Evolutionary conservation across 1,140 invertebrate species (phyloP), one percentile per base, ranked within the genome.

Genomic region (Temnothorax curvispinosus): DNA sequence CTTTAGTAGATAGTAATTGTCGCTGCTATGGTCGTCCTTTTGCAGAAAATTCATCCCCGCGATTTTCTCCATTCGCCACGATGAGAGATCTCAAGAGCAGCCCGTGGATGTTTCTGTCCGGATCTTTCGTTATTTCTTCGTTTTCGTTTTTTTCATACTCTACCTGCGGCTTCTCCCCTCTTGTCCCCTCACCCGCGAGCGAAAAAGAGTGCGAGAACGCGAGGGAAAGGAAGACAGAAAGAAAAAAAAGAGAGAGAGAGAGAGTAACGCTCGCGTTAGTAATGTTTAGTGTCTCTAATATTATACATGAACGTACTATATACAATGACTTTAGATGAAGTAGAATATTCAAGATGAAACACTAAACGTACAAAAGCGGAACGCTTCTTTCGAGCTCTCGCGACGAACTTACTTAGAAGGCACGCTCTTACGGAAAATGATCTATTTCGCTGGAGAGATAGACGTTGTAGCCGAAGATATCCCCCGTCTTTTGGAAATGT

Each of bases 271-370:
- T 87, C 65, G 64, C 86, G 27, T 47, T 41, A 75, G 88, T 88
- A 90, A 87, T 50, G 81, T 64, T 90, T 90, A 90, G 76, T 77
- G 62, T 90, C 71, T 90, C 87, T 72, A 75, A 72, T 90, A 90
- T 76, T 90, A 82, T 88, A 71, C 50, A 35, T 18, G 38, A 84
- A 67, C 75, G 67, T 88, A 84, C 69, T 88, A 84, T 76, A 80
- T 82, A 62, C 44, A 64, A 78, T 74, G 56, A 80, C 35, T 89
- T 67, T 81, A 86, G 84, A 88, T 56, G 65, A 89, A 72, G 82
- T 88, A 88, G 87, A 15, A 18, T 89, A 81, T 64, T 85, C 54
- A 44, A 85, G 74, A 60, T 52, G 54, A 50, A 58, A 35, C 38
- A 72, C 38, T 82, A 32, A 82, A 72, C 27, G 38, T 52, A 27